Evolutionary conservation across 2,113 vertebrate genomes (phyloP), one percentile per base, ranked within the genome.

Genomic region (Notothenia coriiceps): DNA sequence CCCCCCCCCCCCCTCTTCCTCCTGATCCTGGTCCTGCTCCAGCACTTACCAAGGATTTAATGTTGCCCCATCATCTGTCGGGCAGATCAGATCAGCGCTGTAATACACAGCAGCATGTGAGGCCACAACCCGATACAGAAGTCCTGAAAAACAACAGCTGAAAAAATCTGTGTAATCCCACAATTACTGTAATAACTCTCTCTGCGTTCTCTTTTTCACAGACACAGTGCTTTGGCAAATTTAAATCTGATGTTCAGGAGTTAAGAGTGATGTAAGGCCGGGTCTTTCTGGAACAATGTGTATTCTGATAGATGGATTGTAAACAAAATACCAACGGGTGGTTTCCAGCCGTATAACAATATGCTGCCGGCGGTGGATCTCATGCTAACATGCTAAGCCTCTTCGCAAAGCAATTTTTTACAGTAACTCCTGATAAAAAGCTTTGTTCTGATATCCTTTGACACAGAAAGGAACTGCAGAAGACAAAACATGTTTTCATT

Each of bases 41-140:
- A 92, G 93, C 92, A 93, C 91, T 94, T 94, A 92, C 85, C 92
- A 79, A 71, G 89, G 90, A 93, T 93, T 94, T 91, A 86, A 83
- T 77, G 80, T 87, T 5, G 47, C 74, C 76, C 80, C 76, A 67
- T 92, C 88, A 86, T 93, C 91, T 81, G 90, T 84, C 79, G 51
- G 75, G 61, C 85, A 80, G 83, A 91, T 82, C 79, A 88, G 80
- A 89, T 88, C 88, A 84, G 88, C 71, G 68, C 85, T 68, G 68
- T 90, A 90, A 90, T 85, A 78, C 83, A 84, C 62, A 90, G 85
- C 88, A 91, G 90, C 83, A 84, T 86, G 75, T 70, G 61, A 90
- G 50, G 74, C 55, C 69, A 35, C 54, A 61, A 62, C 78, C 79
- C n/a, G 1, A 74, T 63, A 43, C 47, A 69, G 59, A 86, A 80